Evolutionary conservation across 92 coral and sea anemone species (phyloP).

Genomic region (Anthopleura xanthogrammica): DNA sequence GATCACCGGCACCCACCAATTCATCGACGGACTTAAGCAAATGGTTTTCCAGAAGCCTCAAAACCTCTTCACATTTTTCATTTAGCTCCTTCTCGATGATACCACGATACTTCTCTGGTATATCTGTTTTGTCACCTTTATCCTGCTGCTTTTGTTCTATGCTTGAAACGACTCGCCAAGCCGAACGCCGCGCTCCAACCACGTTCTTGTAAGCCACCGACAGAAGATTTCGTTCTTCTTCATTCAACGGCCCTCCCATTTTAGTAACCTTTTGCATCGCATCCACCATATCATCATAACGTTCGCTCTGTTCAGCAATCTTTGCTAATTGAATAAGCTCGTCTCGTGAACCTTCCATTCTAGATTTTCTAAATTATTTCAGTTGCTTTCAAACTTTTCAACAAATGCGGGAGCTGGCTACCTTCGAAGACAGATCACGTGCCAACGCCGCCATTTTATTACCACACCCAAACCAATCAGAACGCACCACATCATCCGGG

Average conservation of each 20-base stretch:
- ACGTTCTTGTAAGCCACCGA: constrained; percentile 99
- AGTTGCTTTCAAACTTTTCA: constrained; percentile 28
- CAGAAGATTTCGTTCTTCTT: constrained; percentile 93
- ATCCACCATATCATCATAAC: constrained; percentile 94
- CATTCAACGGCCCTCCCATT: constrained; percentile 54
- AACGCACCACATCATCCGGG: constrained; percentile 58
- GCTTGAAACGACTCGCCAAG: constrained; percentile 86
- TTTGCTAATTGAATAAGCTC: constrained; percentile 65
- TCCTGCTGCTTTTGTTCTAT: constrained; percentile 54
- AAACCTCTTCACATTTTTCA: constrained; percentile 74
- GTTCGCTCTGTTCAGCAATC: constrained; percentile 93
- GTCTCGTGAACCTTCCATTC: constrained; percentile 45
- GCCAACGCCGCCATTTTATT: constrained; percentile 22
- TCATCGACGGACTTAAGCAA: constrained; percentile 29
- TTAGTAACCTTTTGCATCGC: constrained; percentile 70
- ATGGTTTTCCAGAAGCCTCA: constrained; percentile 56
- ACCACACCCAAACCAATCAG: constrained; percentile 39
- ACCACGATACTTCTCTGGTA: constrained; percentile 42
- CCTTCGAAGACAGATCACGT: constrained; percentile 50
- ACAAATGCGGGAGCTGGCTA: constrained; percentile 48
- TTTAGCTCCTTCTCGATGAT: constrained; percentile 74
- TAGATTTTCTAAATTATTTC: constrained; percentile 17
- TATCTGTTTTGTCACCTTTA: constrained; percentile 20
- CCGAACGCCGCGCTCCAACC: constrained; percentile 96
- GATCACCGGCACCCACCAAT: background rate